Evolutionary conservation across 2,888 invertebrate genomes (phyloP).

Genomic region (Scelioninae gen. 1): DNA sequence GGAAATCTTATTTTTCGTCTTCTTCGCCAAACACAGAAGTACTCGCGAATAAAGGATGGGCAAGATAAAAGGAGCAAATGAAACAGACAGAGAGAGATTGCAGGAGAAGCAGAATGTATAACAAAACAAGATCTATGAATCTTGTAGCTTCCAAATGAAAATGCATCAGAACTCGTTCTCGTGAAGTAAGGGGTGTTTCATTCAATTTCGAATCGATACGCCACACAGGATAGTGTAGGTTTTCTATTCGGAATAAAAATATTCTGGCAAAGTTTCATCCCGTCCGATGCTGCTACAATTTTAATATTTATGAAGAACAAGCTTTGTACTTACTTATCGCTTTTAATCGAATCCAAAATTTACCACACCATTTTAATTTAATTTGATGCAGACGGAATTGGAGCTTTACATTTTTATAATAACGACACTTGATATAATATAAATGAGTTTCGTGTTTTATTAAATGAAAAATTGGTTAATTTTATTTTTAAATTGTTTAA

Average conservation of each 20-base stretch:
- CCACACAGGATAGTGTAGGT: slow-evolving; percentile 43
- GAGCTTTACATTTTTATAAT: neutral
- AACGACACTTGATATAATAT: no score
- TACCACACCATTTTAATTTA: slow-evolving; percentile 18
- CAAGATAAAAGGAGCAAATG: slow-evolving; percentile 63
- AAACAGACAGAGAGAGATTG: slow-evolving; percentile 71
- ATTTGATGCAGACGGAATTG: neutral
- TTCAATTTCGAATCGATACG: slow-evolving; percentile 74
- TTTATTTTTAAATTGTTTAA: no score
- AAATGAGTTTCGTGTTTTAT: no score
- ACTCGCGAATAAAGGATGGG: slow-evolving; percentile 54
- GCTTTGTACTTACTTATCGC: slow-evolving; percentile 47
- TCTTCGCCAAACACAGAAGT: slow-evolving; percentile 42
- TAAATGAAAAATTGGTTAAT: no score
- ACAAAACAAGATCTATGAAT: slow-evolving; percentile 69
- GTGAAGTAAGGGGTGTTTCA: slow-evolving; percentile 74
- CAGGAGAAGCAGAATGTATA: slow-evolving; percentile 67
- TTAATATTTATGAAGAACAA: slow-evolving; percentile 63
- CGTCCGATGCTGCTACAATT: slow-evolving; percentile 33
- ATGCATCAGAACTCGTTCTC: slow-evolving; percentile 74
- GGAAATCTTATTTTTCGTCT: slow-evolving; percentile 61
- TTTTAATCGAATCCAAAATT: slow-evolving; percentile 41
- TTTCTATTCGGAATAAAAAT: slow-evolving; percentile 59
- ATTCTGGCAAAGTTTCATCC: slow-evolving; percentile 67
- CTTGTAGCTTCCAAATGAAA: slow-evolving; percentile 74